Conservation (phyloP, 2,888 invertebrate genomes). For the Tipula confusa region DNA sequence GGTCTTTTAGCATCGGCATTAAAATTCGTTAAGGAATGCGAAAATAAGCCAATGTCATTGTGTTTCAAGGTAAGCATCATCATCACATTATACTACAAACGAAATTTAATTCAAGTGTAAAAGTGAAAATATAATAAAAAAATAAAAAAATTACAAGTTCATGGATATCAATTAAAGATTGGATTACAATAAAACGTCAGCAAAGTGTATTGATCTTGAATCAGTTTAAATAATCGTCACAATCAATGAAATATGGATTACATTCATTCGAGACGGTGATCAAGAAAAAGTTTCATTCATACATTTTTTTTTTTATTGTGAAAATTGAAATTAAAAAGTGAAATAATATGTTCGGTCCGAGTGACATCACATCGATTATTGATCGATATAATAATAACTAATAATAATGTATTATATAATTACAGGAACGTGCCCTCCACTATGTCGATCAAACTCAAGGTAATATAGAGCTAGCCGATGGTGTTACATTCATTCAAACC, state of each 20-base stretch:
- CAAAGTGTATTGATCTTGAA: background rate
- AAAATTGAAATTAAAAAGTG: constrained; percentile 14
- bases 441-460: constrained; percentile 62
- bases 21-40: constrained; percentile 67
- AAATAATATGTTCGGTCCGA: background rate
- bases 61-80: constrained; percentile 64
- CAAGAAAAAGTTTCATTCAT: background rate
- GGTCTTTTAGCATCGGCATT: constrained; percentile 59
- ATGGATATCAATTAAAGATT: constrained; percentile 21
- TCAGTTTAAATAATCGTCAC: no score
- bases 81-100: no score
- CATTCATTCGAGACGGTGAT: background rate
- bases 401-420: constrained; percentile 41
- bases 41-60: constrained; percentile 60
- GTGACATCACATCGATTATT: no score
- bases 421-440: constrained; percentile 65
- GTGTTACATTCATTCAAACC: constrained; percentile 55
- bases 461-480: constrained; percentile 59
- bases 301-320: no score
- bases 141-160: constrained; percentile 20
- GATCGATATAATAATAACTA: background rate
- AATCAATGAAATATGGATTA: background rate
- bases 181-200: background rate
- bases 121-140: constrained; percentile 21
- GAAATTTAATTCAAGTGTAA: background rate